Conservation (phyloP, 1,140 invertebrate genomes). For the Triops longicaudatus region DNA sequence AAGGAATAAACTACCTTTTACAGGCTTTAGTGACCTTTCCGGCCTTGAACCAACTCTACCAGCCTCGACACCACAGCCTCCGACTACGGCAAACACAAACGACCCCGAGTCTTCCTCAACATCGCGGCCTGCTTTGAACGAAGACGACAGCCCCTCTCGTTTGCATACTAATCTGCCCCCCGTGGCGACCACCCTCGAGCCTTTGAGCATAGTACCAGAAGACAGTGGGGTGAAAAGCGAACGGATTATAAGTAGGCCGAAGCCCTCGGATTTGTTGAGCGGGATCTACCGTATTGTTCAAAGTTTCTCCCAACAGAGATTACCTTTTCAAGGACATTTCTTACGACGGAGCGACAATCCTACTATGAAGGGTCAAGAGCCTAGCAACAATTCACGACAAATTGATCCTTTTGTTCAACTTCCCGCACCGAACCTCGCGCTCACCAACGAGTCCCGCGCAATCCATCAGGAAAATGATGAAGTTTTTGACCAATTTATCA, state of each 20-base stretch:
- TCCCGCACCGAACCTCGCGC: not conserved
- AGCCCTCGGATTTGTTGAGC: not conserved
- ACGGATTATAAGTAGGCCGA: not conserved
- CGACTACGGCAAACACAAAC: not conserved
- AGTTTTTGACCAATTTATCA: not conserved
- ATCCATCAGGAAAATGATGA: not conserved
- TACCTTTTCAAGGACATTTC: not conserved
- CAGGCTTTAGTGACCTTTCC: not conserved
- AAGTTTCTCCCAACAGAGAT: constrained; percentile 3
- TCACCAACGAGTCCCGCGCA: not conserved
- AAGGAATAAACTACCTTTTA: not conserved
- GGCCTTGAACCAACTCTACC: not conserved
- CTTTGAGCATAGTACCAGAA: not conserved
- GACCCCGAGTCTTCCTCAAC: not conserved
- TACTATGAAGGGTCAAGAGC: not conserved
- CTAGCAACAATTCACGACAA: not conserved
- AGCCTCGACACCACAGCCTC: not conserved
- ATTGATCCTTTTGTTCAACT: not conserved
- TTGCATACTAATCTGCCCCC: not conserved
- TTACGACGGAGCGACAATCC: not conserved
- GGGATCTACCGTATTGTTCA: not conserved
- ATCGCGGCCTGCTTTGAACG: not conserved
- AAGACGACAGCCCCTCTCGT: not conserved
- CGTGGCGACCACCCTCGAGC: not conserved
- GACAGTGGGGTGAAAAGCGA: not conserved